Conservation (phyloP, 2,888 invertebrate genomes). For the Salticus scenicus region DNA sequence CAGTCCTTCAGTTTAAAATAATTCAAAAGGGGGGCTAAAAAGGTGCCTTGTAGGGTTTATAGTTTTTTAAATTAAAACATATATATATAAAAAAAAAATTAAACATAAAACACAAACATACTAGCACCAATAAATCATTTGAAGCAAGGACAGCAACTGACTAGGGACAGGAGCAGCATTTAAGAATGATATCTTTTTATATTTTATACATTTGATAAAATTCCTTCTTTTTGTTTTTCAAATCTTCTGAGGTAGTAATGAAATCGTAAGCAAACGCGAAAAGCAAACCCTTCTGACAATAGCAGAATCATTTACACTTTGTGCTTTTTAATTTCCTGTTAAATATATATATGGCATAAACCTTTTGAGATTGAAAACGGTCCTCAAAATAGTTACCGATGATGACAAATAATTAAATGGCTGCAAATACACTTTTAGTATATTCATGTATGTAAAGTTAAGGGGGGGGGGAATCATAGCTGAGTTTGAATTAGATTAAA, state of each 20-base stretch:
- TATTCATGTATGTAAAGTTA: too few relatives aligned
- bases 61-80: background rate
- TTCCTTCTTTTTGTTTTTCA: slow-evolving; percentile 52
- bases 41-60: background rate
- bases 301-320: slow-evolving; percentile 51
- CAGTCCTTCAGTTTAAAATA: background rate
- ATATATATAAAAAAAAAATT: background rate
- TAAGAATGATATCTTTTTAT: slow-evolving; percentile 19
- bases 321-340: slow-evolving; percentile 44
- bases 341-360: slow-evolving; percentile 60
- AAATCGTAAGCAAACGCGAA: slow-evolving; percentile 57
- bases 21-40: background rate
- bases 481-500: too few relatives aligned
- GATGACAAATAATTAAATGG: slow-evolving; percentile 22
- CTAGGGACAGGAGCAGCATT: slow-evolving; percentile 66
- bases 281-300: slow-evolving; percentile 41
- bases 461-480: background rate
- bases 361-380: slow-evolving; percentile 53
- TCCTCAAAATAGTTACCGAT: slow-evolving; percentile 59
- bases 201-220: slow-evolving; percentile 49
- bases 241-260: slow-evolving; percentile 65
- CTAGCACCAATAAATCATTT: slow-evolving; percentile 62
- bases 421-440: background rate
- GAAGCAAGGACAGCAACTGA: slow-evolving; percentile 62
- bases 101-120: slow-evolving; percentile 36